Percentiles rank a stretch among this genome's conserved stretches.
Conservation (phyloP, 2,797 vertebrate species). For the Enteromius radiatus region DNA sequence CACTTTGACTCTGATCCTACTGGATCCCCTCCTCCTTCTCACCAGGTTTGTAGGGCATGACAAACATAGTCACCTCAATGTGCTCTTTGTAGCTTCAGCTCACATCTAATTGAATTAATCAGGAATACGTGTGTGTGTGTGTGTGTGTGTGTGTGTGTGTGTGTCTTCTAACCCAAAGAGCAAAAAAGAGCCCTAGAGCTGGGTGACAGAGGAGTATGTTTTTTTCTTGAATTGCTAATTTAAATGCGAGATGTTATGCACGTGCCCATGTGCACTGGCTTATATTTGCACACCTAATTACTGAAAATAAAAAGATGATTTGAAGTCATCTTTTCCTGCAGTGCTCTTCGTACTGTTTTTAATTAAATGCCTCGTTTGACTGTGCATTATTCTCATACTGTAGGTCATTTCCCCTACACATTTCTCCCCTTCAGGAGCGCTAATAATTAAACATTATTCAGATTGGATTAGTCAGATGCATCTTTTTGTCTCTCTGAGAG, state of each 20-base stretch:
- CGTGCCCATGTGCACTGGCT: conserved; percentile 48
- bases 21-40: conserved; percentile 19
- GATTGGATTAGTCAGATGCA: conserved; percentile 58
- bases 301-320: conserved; percentile 30
- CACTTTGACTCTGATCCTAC: conserved; percentile 7
- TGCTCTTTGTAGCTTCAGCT: conserved; percentile 66
- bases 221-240: conserved; percentile 49
- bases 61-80: conserved; percentile 71
- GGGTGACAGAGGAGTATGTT: conserved; percentile 54
- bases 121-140: conserved; percentile 59
- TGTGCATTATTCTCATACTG: conserved; percentile 55
- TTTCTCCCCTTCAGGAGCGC: conserved; percentile 51
- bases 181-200: conserved; percentile 61
- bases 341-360: conserved; percentile 45
- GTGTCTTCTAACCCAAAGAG: conserved; percentile 57
- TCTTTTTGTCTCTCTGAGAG: conserved; percentile 47
- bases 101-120: conserved; percentile 73
- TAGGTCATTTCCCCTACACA: conserved; percentile 54
- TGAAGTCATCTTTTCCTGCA: conserved; percentile 28
- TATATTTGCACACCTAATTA: conserved; percentile 47
- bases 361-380: conserved; percentile 58
- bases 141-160: conserved; percentile 56
- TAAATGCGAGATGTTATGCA: conserved; percentile 43
- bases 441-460: conserved; percentile 61
- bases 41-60: conserved; percentile 72